Evolutionary conservation across 1,140 invertebrate genomes (phyloP).

Genomic region (Tetramorium parvispinum): DNA sequence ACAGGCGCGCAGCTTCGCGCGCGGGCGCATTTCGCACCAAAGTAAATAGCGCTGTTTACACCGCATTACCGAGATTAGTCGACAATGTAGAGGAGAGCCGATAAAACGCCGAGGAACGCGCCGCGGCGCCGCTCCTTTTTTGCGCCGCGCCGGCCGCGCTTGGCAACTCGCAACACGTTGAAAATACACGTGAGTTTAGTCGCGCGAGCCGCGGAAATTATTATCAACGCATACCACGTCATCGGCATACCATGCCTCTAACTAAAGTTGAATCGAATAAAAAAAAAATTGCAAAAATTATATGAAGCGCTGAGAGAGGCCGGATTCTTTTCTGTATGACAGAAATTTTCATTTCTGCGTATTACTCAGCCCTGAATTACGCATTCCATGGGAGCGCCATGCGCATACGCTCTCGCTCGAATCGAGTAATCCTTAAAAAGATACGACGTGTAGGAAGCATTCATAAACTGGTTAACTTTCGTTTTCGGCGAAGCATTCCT

Average conservation of each 20-base stretch:
- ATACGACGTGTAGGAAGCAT: slow-evolving; percentile 7
- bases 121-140: slow-evolving; percentile 27
- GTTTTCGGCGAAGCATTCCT: slow-evolving; percentile 35
- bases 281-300: slow-evolving; percentile 12
- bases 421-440: background rate
- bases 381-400: background rate
- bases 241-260: background rate
- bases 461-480: slow-evolving; percentile 10
- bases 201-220: slow-evolving; percentile 28
- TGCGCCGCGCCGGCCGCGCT: slow-evolving; percentile 11
- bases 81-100: slow-evolving; percentile 44
- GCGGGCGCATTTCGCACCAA: slow-evolving; percentile 3
- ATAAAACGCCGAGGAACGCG: slow-evolving; percentile 49
- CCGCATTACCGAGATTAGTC: slow-evolving; percentile 51
- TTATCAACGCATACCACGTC: slow-evolving; percentile 13
- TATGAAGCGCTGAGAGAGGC: background rate
- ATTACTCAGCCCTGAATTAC: background rate
- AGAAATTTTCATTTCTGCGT: background rate
- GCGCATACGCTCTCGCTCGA: too few relatives aligned
- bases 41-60: slow-evolving; percentile 59
- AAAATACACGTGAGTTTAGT: slow-evolving; percentile 45
- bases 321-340: background rate
- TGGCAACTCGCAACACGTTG: slow-evolving; percentile 32
- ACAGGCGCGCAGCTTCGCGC: slow-evolving; percentile 22
- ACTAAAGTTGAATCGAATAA: background rate